Evolutionary conservation across 1,140 invertebrate genomes (phyloP).

Genomic region (Papilio machaon): DNA sequence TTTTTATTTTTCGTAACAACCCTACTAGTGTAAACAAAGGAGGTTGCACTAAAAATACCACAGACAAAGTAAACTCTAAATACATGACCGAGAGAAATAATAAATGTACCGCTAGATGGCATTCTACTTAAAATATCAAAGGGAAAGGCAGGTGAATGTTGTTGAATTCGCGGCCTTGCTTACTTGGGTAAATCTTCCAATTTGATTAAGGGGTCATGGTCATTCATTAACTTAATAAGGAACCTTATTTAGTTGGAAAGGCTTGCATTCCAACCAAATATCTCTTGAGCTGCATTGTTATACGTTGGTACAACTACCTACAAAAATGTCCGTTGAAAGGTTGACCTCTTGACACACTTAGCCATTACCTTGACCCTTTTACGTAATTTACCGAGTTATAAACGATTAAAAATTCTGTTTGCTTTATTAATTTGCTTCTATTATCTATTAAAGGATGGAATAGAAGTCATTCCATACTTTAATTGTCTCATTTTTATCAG

Average conservation of each 20-base stretch:
- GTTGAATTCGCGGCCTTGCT: neutral
- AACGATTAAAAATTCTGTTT: neutral
- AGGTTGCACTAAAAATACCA: neutral
- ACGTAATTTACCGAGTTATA: neutral
- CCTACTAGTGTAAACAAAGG: neutral
- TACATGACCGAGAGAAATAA: neutral
- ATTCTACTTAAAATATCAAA: neutral
- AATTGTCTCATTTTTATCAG: neutral
- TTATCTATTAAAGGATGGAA: neutral
- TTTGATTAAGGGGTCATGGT: neutral
- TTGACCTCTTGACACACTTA: slow-evolving; percentile 3
- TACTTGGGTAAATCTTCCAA: neutral
- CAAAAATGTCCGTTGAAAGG: neutral
- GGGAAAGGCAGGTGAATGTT: neutral
- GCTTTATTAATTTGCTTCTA: neutral
- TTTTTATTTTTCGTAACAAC: neutral
- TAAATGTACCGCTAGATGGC: slow-evolving; percentile 5
- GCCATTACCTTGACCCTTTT: neutral
- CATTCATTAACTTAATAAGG: neutral
- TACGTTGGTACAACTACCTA: neutral
- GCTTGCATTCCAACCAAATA: neutral
- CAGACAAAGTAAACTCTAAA: neutral
- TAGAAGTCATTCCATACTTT: neutral
- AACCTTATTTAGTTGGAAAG: neutral
- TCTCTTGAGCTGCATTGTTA: neutral